These are phyloP conservation scores for Phylloscopus trochiloides DNA, from an alignment of 2,113 vertebrate genomes.

Conservation along the genomic window DNA sequence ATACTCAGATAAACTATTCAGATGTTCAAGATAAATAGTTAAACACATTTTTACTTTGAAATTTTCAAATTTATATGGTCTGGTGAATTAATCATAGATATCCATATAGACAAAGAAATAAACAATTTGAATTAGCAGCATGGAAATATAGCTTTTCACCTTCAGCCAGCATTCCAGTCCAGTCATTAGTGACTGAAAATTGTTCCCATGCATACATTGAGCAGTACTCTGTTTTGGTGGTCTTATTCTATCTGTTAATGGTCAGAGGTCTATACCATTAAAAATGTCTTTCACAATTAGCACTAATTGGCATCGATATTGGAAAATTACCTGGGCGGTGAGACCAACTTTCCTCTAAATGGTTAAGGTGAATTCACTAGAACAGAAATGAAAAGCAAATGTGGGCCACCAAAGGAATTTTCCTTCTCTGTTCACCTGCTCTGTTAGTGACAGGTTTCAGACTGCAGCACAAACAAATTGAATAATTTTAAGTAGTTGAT, in stretches of 20 bases:
- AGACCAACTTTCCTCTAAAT: neutral
- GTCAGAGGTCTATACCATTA: neutral
- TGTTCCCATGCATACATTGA: conserved; percentile 7
- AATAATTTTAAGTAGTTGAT: neutral
- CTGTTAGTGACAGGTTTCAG: neutral
- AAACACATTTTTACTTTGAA: neutral
- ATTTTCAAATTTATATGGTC: neutral
- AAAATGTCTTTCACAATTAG: neutral
- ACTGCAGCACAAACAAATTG: neutral
- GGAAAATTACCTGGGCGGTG: neutral
- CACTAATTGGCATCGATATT: neutral
- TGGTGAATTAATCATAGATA: neutral
- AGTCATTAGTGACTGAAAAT: conserved; percentile 45
- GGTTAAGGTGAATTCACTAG: neutral
- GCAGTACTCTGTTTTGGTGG: neutral
- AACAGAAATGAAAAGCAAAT: neutral
- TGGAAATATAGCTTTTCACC: neutral
- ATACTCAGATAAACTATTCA: neutral
- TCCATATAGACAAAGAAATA: neutral
- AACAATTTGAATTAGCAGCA: neutral
- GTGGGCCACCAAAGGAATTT: neutral
- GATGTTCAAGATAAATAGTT: neutral
- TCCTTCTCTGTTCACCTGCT: neutral
- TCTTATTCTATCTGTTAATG: neutral
- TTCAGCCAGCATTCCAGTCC: neutral